phyloP scores from a whole-genome alignment of 2,888 invertebrate species.

The Eutolmus rufibarbis region DNA sequence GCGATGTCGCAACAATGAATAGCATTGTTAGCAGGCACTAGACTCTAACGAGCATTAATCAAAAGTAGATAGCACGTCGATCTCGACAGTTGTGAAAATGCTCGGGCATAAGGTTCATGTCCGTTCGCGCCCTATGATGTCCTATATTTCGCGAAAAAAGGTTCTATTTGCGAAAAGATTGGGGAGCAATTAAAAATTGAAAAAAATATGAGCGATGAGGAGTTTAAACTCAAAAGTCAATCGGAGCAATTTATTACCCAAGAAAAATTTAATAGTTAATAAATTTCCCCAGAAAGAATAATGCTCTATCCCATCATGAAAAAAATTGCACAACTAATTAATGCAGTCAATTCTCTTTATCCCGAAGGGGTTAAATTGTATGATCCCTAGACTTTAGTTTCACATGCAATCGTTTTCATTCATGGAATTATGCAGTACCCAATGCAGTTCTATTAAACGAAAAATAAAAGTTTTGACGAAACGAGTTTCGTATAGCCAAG shows the following conservation, averaged over 20 bases:
- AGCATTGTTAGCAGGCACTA: constrained; percentile 5
- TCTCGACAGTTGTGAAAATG: neutral
- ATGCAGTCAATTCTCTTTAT: neutral
- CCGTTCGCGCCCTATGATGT: neutral
- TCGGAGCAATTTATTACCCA: neutral
- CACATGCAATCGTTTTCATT: neutral
- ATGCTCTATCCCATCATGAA: neutral
- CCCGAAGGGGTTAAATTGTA: neutral
- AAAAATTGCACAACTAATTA: neutral
- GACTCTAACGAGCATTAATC: constrained; percentile 7
- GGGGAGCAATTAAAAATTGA: neutral
- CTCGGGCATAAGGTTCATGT: neutral
- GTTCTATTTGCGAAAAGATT: neutral
- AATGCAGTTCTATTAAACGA: neutral
- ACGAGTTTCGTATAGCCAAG: neutral
- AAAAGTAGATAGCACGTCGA: neutral
- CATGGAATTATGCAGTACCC: neutral
- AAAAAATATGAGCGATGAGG: neutral
- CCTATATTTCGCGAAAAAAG: neutral
- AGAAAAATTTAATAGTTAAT: neutral
- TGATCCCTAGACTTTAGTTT: neutral
- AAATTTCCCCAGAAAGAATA: neutral
- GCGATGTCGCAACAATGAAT: neutral
- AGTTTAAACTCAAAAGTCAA: neutral
- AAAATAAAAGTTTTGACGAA: neutral